These are phyloP conservation scores for Littorina saxatilis DNA, from an alignment of 1,140 invertebrate genomes.

Conservation along the genomic window DNA sequence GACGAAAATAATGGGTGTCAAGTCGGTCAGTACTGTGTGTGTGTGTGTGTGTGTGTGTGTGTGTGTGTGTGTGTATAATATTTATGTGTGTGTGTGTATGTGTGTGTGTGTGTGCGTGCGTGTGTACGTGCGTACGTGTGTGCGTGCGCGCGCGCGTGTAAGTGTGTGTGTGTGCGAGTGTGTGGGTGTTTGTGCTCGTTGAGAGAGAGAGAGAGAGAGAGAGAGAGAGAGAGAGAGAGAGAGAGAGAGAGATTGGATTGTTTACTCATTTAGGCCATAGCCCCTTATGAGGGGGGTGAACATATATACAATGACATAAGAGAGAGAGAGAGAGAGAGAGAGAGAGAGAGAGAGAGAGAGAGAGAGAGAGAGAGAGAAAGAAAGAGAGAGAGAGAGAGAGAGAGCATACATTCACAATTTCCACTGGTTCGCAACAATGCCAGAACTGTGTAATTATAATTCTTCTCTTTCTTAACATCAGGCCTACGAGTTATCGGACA, in stretches of 20 bases:
- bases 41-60: conserved; percentile 2
- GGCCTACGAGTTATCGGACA: no score
- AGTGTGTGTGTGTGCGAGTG: no score
- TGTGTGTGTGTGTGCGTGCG: not conserved
- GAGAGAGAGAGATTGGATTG: no score
- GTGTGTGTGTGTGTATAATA: conserved; percentile 2
- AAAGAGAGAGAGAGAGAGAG: not conserved
- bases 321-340: not conserved
- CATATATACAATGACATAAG: no score
- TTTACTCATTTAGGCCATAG: no score
- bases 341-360: no score
- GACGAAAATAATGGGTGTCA: no score
- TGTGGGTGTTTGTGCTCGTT: no score
- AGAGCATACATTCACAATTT: not conserved
- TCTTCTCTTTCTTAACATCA: not conserved
- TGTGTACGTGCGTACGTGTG: not conserved
- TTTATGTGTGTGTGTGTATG: not conserved
- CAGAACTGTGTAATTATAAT: not conserved
- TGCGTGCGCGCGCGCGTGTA: no score
- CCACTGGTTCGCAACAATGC: not conserved
- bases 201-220: not conserved
- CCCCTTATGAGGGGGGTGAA: no score
- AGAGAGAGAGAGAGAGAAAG: no score
- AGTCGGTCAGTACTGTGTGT: no score
- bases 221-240: not conserved